Conservation (phyloP, 2,113 vertebrate genomes). For the Alligator mississippiensis region DNA sequence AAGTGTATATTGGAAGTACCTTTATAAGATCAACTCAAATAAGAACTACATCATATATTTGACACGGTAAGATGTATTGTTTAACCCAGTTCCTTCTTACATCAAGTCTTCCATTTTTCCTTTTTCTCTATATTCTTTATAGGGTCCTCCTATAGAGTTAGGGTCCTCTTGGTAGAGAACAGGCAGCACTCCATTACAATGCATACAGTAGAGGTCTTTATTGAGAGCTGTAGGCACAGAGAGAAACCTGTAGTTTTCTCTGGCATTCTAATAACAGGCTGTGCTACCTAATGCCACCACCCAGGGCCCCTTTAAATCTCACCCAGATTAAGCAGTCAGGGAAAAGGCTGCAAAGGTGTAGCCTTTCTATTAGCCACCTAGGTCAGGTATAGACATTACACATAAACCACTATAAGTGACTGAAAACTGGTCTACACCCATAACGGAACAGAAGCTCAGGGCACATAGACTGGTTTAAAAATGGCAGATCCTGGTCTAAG, state of each 20-base stretch:
- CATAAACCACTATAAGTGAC: too few species aligned
- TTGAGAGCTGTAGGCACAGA: conserved; percentile 41
- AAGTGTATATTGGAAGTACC: neutral
- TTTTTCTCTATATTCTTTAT: neutral
- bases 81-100: conserved; percentile 55
- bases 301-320: conserved; percentile 27
- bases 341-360: conserved; percentile 54
- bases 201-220: conserved; percentile 31
- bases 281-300: conserved; percentile 43
- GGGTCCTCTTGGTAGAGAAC: conserved; percentile 22
- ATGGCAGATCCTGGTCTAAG: too few species aligned
- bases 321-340: conserved; percentile 22
- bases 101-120: conserved; percentile 44
- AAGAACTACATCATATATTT: neutral
- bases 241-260: conserved; percentile 43
- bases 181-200: conserved; percentile 16
- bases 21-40: neutral
- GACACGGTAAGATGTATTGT: conserved; percentile 35
- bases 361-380: conserved; percentile 44
- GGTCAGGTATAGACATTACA: too few species aligned
- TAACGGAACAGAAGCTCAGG: too few species aligned
- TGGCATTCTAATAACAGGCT: conserved; percentile 57
- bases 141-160: conserved; percentile 6
- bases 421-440: too few species aligned
- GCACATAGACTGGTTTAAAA: too few species aligned